Conservation (phyloP, 2,113 vertebrate species). For the Peromyscus polionotus region DNA sequence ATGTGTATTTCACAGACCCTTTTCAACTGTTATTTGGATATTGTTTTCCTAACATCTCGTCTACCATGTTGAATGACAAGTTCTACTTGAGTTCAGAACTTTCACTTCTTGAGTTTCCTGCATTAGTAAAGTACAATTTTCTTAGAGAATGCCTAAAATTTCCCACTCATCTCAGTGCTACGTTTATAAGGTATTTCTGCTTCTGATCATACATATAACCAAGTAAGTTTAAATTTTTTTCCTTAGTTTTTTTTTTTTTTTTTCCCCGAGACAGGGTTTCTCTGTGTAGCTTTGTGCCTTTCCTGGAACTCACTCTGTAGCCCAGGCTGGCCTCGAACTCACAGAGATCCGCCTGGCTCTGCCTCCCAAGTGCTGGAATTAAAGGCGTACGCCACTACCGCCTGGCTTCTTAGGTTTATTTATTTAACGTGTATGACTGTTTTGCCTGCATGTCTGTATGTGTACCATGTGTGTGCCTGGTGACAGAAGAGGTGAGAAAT, state of each 20-base stretch:
- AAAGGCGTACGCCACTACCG: too few relatives aligned
- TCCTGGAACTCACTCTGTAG: too few relatives aligned
- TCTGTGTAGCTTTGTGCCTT: too few relatives aligned
- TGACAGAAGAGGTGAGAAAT: not conserved
- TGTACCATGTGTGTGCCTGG: not conserved
- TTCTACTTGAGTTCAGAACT: slow-evolving; percentile 26
- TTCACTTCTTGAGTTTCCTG: slow-evolving; percentile 1
- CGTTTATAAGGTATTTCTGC: slow-evolving; percentile 19
- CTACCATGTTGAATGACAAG: not conserved
- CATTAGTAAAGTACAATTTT: slow-evolving; percentile 18
- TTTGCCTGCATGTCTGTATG: not conserved
- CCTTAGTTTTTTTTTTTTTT: not conserved
- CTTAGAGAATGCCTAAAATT: slow-evolving; percentile 14
- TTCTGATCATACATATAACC: not conserved
- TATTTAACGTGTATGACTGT: not conserved
- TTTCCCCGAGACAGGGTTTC: too few relatives aligned
- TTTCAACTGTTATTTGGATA: slow-evolving; percentile 41
- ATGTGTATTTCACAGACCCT: not conserved
- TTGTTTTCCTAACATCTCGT: not conserved
- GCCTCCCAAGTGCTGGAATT: too few relatives aligned
- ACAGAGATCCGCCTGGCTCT: too few relatives aligned
- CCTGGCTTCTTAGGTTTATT: not conserved
- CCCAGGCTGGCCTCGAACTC: too few relatives aligned
- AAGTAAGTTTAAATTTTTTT: not conserved
- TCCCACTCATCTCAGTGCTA: slow-evolving; percentile 3